Base-by-base conservation (phyloP, 2,113 vertebrate species). In the Thinocorus orbignyianus region DNA sequence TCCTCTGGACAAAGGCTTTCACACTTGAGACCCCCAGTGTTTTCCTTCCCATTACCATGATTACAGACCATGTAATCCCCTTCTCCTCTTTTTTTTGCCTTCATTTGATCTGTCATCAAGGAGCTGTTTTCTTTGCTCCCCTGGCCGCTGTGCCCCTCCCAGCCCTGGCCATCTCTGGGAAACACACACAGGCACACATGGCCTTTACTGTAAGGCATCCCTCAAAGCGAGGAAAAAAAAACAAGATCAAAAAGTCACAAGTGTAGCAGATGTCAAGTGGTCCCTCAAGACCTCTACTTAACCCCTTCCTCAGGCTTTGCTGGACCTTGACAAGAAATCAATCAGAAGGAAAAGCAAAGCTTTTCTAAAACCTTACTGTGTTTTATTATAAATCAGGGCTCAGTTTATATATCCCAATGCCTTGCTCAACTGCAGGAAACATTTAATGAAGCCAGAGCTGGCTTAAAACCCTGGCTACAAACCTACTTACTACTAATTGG, bases 181-280 rank as follows among this genome's bases (percentile, higher is more conserved):
- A 96, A 91, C 62, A 85, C 77, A 84, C 44, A 0, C 81, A 76
- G 70, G 25, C 87, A 93, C 93, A 96, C 95, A 97, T 96, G 88
- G 94, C 48, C 88, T 95, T 93, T 98, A 96, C 96, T 97, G 88
- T 94, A 92, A 94, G 76, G 90, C 83, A 95, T 93, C 95, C 93
- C 96, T 97, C 95, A 97, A 97, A 95, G 92, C 33, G 11, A 97
- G 85, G 73, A 35, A 94, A 92, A 90, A 90, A 95, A 97, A 97
- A 84, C 92, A 96, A 98, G 97, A 98, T 98, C 97, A 98, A 98
- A 97, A 98, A 97, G 97, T 97, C 90, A 23, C 94, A 96, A 96
- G 91, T 96, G 96, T 97, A 98, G 92, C 98, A 98, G 96, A 98
- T 98, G 98, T 98, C 98, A 99, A 98, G 98, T 98, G 96, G 97